Evolutionary conservation across 2,888 invertebrate genomes (phyloP), one percentile per base, ranked within the genome.

Genomic region (Drosophila koepferae): DNA sequence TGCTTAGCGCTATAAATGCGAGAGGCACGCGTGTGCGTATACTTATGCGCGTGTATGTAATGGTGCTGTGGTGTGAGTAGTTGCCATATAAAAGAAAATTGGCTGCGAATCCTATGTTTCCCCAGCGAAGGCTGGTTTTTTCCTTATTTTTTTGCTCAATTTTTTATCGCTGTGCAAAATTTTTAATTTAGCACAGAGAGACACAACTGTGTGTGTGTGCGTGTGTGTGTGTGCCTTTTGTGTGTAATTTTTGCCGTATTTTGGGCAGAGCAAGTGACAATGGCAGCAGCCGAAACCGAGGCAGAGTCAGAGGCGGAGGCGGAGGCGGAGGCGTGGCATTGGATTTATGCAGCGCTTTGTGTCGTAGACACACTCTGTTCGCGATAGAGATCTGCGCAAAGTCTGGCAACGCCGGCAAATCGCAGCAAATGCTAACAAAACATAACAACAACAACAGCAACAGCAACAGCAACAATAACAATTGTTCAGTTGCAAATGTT

Each of bases 71-170:
- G 43, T 55, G 31, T 74, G 55, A 56, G 48, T 60, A 64, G 70
- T 75, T 67, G 60, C 69, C 79, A 72, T 79, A 85, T 89, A 81
- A 89, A 89, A 81, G 85, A 76, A 77, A 89, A 86, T 86, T 86
- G 89, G 87, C 89, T 87, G 87, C 79, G 80, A 86, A 86, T 83
- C 82, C 85, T 70, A 80, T 80, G 80, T 77, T 75, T 77, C 73
- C 79, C 82, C 63, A 55, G 81, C 66, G 81, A 59, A 54, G 44
- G 8, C 58, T 55, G n/a, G 7, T 36, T 58, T 20, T 44, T 2
- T 18, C 8, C 8, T 41, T 36, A 12, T 12, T n/a, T 5, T 5
- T 40, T 38, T n/a, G 44, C n/a, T 34, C 55, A 18, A 51, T 62
- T 71, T 77, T 78, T 79, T 77, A 67, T 68, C 69, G 65, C 64